phyloP scores from a whole-genome alignment of 2,113 vertebrate genomes.

The Sialia sialis region DNA sequence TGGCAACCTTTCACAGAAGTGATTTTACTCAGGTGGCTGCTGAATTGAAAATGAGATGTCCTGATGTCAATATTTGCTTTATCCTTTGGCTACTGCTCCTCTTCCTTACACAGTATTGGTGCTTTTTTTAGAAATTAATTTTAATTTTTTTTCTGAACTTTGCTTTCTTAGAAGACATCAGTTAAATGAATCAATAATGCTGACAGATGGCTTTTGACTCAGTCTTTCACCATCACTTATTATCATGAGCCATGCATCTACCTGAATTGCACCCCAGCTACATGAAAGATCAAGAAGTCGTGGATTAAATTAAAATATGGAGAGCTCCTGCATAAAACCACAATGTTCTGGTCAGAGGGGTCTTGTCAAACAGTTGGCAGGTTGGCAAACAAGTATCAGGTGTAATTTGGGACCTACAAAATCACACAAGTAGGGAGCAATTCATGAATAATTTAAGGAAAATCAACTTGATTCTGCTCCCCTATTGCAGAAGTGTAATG shows the following conservation, averaged over 20 bases:
- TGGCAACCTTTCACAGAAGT: background rate
- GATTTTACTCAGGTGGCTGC: background rate
- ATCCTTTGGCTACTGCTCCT: background rate
- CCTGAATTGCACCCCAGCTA: background rate
- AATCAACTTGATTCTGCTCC: background rate
- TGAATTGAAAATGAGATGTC: background rate
- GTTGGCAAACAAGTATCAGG: background rate
- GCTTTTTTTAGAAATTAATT: background rate
- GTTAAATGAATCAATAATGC: background rate
- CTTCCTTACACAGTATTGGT: background rate
- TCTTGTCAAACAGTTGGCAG: background rate
- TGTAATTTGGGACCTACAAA: background rate
- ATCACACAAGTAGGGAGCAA: background rate
- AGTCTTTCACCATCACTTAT: background rate
- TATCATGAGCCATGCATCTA: background rate
- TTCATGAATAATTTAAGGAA: background rate
- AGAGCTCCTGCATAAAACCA: background rate
- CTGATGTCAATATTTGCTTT: background rate
- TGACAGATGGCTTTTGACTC: background rate
- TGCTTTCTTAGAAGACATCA: background rate
- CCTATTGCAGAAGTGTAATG: background rate
- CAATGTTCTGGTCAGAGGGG: background rate
- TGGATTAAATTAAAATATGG: background rate
- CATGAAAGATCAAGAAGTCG: background rate
- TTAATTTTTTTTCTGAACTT: background rate